Base-by-base conservation (phyloP, 2,797 vertebrate species). In the Oreonectes daqikongensis region DNA sequence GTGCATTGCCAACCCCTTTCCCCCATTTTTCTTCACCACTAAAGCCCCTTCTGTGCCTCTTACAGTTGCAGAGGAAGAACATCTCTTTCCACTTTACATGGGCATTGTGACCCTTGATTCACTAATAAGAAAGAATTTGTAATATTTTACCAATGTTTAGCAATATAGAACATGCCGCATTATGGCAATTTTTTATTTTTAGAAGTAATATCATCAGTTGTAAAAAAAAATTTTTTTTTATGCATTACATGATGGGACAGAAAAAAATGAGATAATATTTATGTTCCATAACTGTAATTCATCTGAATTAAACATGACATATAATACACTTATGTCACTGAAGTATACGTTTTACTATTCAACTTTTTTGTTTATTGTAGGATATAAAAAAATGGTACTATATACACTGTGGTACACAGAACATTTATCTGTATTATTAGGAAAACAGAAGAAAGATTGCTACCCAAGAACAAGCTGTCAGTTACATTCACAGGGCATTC, bases 21-120 rank as follows among this genome's bases (percentile, higher is more conserved):
- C 52, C 44, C 55, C 20, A 22, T 24, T 63, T 75, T 66, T 59
- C 59, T 69, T 24, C 28, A 66, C 44, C 53, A 24, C 67, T 66
- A 64, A 40, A 71, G 57, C 74, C 69, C 28, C 66, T 79, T 57
- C 20, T 76, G 71, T 61, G 57, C 50, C 64, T 80, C 76, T 63
- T 35, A 65, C 76, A 78, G 63, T 68, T 59, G 50, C 40, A 35
- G 10, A 35, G 53, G 20, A 28, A 72, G 60, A 69, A 72, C 44
- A 76, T 46, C 44, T 46, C 18, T 81, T 59, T 55, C 53, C 44
- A 68, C 9, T 60, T n/a, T n/a, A 40, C 28, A 63, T 30, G 44
- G 61, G 55, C 17, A 22, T 20, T 18, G 20, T 38, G 18, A 57
- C 46, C 59, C 52, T 74, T 15, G 18, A 3, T 12, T 60, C 18